Evolutionary conservation across 1,140 invertebrate genomes (phyloP), one percentile per base, ranked within the genome.

Genomic region (Steinernema khuongi): DNA sequence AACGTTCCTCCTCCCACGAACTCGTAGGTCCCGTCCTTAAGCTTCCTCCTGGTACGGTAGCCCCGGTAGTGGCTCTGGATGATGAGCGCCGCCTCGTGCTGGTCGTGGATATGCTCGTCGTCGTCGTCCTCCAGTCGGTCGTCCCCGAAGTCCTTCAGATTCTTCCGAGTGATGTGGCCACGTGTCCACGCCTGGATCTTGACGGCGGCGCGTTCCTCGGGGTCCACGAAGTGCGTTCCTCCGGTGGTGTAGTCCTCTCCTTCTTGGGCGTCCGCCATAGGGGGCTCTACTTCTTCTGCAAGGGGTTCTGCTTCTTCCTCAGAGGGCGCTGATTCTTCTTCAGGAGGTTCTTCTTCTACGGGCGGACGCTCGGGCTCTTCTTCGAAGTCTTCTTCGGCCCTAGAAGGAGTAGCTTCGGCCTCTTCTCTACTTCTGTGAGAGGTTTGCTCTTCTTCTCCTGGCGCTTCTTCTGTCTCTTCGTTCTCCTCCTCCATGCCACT

Each of bases 51-150:
- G 14, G 28, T 31, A 1, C 7, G n/a, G 70, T 78, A 78, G 18
- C 72, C 71, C 31, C 72, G 66, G 30, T 32, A 74, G 14, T 67
- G 31, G 17, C 66, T 69, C 33, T 78, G 77, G 66, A 78, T 74
- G 43, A 72, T 71, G 1, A 70, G 67, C 18, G 75, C 76, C 17
- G 76, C 77, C 33, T 75, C 74, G 19, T 76, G 73, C 7, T 76
- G 26, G 71, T 22, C 73, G 26, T 22, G 33, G 29, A 32, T 60
- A 2, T 31, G 7, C 18, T 73, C 31, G 28, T 19, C 31, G n/a
- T 72, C 67, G 43, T 30, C 18, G 4, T 71, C 71, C 26, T 71
- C 71, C 28, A 71, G 60, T 31, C 28, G 60, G 41, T 68, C 44
- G 18, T 44, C 29, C 31, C 60, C n/a, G 1, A 28, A 28, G 7